A percentile compares a stretch with the other conserved stretches of the same genome.
These are phyloP conservation scores for Iphiclides podalirius DNA, from an alignment of 2,888 invertebrate genomes.

Conservation along the genomic window DNA sequence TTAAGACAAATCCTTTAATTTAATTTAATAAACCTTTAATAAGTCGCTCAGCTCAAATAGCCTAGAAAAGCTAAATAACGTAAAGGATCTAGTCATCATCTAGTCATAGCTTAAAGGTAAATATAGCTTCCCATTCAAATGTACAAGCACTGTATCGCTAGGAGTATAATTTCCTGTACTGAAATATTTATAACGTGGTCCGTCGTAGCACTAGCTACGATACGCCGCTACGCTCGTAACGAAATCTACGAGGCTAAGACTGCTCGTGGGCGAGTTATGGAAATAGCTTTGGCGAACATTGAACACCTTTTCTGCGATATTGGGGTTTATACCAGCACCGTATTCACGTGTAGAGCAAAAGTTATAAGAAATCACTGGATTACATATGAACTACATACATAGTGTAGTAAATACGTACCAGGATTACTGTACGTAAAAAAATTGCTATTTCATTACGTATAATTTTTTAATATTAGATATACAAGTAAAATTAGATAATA, in stretches of 20 bases:
- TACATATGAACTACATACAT: neutral
- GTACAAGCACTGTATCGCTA: conserved; percentile 58
- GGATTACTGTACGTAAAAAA: neutral
- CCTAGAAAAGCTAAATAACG: no score
- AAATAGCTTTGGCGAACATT: conserved; percentile 38
- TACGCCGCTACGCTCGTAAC: conserved; percentile 46
- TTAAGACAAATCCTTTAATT: no score
- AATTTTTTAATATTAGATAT: no score
- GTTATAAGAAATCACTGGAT: conserved; percentile 14
- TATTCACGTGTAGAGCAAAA: conserved; percentile 8
- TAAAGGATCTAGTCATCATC: conserved; percentile 42
- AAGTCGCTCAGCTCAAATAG: no score
- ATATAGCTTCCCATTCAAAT: conserved; percentile 60
- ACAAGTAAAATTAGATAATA: no score
- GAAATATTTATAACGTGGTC: conserved; percentile 71
- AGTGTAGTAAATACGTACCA: neutral
- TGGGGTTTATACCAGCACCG: conserved; percentile 13
- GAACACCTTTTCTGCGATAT: conserved; percentile 35
- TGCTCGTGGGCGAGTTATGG: conserved; percentile 40
- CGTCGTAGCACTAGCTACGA: conserved; percentile 36
- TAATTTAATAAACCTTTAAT: no score
- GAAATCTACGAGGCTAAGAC: conserved; percentile 51
- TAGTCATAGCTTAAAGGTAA: conserved; percentile 50
- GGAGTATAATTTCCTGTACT: conserved; percentile 75
- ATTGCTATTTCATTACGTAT: no score